Evolutionary conservation across 2,888 invertebrate genomes (phyloP).

Genomic region (Stomorhina lunata): DNA sequence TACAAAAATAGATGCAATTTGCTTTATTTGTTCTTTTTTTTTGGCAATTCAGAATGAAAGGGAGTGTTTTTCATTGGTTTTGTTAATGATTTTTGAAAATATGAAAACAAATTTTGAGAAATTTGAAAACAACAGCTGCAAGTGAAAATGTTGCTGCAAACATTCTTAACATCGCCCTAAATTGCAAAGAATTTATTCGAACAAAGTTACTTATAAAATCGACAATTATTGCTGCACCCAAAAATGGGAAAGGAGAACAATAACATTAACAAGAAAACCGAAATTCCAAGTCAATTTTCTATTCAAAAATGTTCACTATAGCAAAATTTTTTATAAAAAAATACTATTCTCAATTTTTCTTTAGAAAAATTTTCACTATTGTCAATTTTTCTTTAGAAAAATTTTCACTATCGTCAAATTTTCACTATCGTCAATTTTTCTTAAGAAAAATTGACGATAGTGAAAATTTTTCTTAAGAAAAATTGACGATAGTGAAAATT

Average conservation of each 20-base stretch:
- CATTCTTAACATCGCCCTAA: background rate
- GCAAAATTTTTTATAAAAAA: too few species aligned
- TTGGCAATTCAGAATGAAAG: background rate
- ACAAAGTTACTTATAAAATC: background rate
- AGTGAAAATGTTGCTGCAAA: constrained; percentile 38
- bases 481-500: too few species aligned
- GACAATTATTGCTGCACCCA: constrained; percentile 44
- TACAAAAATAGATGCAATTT: background rate
- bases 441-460: too few species aligned
- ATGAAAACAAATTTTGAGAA: constrained; percentile 26
- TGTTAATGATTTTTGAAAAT: constrained; percentile 17
- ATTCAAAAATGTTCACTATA: constrained; percentile 2
- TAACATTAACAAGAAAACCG: background rate
- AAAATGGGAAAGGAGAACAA: background rate
- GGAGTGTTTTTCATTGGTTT: constrained; percentile 1
- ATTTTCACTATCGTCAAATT: too few species aligned
- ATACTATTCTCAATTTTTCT: too few species aligned
- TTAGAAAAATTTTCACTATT: too few species aligned
- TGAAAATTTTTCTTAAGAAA: too few species aligned
- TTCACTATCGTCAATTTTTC: too few species aligned
- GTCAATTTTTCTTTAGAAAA: too few species aligned
- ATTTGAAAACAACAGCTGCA: constrained; percentile 42
- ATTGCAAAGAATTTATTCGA: background rate
- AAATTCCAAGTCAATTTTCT: too few species aligned
- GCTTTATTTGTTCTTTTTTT: background rate